phyloP scores from a whole-genome alignment of 2,888 invertebrate genomes.

The Drosophila affinis region DNA sequence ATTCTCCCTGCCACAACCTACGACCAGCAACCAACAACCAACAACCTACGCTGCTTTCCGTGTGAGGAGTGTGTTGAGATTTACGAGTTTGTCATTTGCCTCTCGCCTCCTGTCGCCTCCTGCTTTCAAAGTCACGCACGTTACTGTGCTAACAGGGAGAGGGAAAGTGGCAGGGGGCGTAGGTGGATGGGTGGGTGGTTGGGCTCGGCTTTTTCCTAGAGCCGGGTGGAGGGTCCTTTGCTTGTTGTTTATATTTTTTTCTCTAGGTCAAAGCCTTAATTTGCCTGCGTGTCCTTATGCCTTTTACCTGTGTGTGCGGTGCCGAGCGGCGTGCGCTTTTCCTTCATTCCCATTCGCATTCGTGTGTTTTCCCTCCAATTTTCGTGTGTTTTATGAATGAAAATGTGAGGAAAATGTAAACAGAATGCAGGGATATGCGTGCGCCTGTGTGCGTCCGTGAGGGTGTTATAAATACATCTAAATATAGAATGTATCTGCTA shows the following conservation, averaged over 20 bases:
- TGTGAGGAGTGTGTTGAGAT: conserved; percentile 46
- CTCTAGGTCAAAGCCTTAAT: conserved; percentile 80
- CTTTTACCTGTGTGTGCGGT: conserved; percentile 28
- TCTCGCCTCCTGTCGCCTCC: conserved; percentile 29
- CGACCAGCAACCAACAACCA: no score
- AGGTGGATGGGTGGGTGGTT: conserved; percentile 15
- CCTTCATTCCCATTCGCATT: conserved; percentile 2
- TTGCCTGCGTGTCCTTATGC: conserved; percentile 65
- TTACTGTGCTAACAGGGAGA: conserved; percentile 57
- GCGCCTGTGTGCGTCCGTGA: conserved; percentile 20
- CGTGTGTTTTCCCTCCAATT: conserved; percentile 25
- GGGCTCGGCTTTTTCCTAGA: not conserved
- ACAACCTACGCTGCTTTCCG: conserved; percentile 4
- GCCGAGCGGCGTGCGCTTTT: not conserved
- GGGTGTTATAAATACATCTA: conserved; percentile 16
- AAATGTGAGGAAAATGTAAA: conserved; percentile 48
- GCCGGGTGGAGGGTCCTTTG: conserved; percentile 33
- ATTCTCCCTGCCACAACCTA: no score
- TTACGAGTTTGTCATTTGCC: conserved; percentile 74
- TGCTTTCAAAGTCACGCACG: conserved; percentile 77
- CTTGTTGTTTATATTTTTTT: conserved; percentile 58
- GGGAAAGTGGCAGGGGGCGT: conserved; percentile 21
- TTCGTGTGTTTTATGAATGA: conserved; percentile 64
- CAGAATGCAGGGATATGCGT: conserved; percentile 10
- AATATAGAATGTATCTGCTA: conserved; percentile 49